A percentile compares a stretch with the other conserved stretches of the same genome.
Evolutionary conservation across 1,140 invertebrate genomes (phyloP).

Genomic region (Pseudomyrmex gracilis): DNA sequence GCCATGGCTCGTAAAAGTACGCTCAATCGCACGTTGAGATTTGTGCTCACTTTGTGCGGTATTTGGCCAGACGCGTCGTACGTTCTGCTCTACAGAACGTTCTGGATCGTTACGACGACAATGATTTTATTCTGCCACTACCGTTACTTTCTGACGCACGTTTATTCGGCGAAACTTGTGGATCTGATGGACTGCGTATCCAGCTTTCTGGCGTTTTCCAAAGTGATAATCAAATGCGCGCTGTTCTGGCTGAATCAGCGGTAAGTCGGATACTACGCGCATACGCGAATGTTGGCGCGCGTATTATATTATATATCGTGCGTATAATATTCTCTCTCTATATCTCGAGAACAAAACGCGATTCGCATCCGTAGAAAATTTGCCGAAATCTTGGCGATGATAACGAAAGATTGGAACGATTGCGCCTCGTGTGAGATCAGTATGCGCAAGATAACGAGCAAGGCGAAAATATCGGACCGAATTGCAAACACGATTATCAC

Average conservation of each 20-base stretch:
- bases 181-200: conserved; percentile 5
- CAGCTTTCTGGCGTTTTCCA: neutral
- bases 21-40: neutral
- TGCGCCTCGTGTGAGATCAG: neutral
- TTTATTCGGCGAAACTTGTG: neutral
- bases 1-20: conserved; percentile 3
- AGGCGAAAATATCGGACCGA: conserved; percentile 34
- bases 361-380: conserved; percentile 21
- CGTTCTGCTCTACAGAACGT: neutral
- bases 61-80: neutral
- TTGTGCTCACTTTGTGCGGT: conserved; percentile 17
- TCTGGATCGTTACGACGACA: conserved; percentile 5
- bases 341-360: neutral
- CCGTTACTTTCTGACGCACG: neutral
- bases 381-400: neutral
- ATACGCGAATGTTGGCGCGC: neutral
- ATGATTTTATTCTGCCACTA: neutral
- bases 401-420: conserved; percentile 9
- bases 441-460: neutral
- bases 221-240: neutral
- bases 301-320: neutral
- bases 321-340: neutral
- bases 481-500: conserved; percentile 4
- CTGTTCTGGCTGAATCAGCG: conserved; percentile 23
- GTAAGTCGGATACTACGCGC: neutral